Evolutionary conservation across 2,113 vertebrate genomes (phyloP), one percentile per base, ranked within the genome.

Genomic region (Channa argus): DNA sequence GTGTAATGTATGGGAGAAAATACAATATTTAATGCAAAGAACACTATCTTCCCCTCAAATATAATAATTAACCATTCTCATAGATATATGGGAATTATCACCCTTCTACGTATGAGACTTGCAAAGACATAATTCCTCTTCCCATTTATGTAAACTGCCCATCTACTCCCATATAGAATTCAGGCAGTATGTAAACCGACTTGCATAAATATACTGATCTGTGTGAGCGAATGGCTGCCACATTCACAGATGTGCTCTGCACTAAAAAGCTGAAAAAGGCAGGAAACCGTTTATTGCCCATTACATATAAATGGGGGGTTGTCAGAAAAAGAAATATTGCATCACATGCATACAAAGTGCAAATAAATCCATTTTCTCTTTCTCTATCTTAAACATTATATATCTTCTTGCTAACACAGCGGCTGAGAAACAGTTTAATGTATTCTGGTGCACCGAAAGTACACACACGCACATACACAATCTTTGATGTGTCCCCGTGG

Each of bases 401-500:
- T 4, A 50, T 60, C 53, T 7, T 38, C 33, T 54, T 41, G 52
- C 44, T 53, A 54, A 55, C 63, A 62, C 38, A 50, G 36, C 63
- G 12, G 36, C 55, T 55, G 15, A 63, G 60, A 66, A 58, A 67
- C 38, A 47, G 53, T 70, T 84, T 43, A 71, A 74, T 79, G 44
- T 83, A 79, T 82, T 77, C 69, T 13, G 47, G 14, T 3, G 38
- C 60, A 54, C 56, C 34, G 10, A 44, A 81, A 43, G 47, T 72
- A 54, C 46, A 60, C 55, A 46, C 12, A 65, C 61, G 71, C 45
- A 71, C 54, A 71, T 12, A 76, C 38, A 45, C 70, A 62, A 39
- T 71, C 83, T 89, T 85, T 90, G 86, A 91, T 85, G 85, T 85
- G 77, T 71, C 71, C 85, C 76, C 7, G 13, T 56, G 66, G 84